These are phyloP conservation scores for Macrostomum lignano DNA, from an alignment of 1,140 invertebrate genomes.

Conservation along the genomic window DNA sequence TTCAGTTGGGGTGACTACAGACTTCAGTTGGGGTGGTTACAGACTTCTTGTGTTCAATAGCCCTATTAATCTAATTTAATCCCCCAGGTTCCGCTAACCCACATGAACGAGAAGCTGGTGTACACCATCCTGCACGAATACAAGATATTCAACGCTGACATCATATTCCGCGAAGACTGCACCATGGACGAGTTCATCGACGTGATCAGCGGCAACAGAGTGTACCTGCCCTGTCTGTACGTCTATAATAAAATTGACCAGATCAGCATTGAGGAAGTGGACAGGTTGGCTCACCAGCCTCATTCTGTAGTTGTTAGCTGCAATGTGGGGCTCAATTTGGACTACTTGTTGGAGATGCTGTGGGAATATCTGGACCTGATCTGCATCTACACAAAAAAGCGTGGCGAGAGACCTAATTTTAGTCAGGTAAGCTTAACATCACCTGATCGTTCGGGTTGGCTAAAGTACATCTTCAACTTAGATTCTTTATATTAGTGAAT, in stretches of 20 bases:
- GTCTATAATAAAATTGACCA: conserved; percentile 97
- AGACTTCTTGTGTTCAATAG: no score
- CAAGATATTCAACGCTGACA: conserved; percentile 91
- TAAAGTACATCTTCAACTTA: no score
- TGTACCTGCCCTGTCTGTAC: conserved; percentile 66
- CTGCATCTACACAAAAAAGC: conserved; percentile 90
- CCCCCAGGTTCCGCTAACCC: conserved; percentile 68
- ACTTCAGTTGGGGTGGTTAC: no score
- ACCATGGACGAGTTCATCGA: conserved; percentile 86
- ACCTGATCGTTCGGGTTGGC: no score
- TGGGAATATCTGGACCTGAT: conserved; percentile 83
- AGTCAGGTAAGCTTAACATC: no score
- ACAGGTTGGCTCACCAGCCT: conserved; percentile 58
- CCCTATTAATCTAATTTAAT: no score
- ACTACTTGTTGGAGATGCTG: conserved; percentile 60
- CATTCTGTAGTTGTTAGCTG: conserved; percentile 86
- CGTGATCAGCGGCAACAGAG: conserved; percentile 82
- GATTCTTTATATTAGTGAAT: no score
- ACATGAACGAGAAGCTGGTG: conserved; percentile 82
- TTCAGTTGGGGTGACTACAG: no score
- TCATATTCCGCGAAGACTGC: conserved; percentile 76
- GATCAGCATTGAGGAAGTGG: conserved; percentile 91
- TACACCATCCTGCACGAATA: conserved; percentile 94
- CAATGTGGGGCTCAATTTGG: conserved; percentile 94
- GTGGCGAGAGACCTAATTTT: no score